Evolutionary conservation across 2,113 vertebrate species (phyloP), one percentile per base, ranked within the genome.

Genomic region (Tupaia chinensis): DNA sequence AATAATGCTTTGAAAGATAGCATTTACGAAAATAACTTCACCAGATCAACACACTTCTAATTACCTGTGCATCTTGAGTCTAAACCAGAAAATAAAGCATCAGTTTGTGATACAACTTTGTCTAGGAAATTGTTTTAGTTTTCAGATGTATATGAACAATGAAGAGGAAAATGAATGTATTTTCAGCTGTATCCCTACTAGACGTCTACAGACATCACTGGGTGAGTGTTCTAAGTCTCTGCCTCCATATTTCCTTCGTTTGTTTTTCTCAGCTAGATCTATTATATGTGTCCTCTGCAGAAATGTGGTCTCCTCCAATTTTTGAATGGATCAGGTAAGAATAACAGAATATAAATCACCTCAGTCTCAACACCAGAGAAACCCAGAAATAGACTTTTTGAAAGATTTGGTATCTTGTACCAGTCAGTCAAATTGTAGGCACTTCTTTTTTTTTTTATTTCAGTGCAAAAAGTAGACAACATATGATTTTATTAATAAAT

Each of bases 1-100:
- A 54, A 96, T 65, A 96, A 91, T 85, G 9, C 65, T 93, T 91
- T 97, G 15, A 94, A 97, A 91, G 91, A 27, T 0, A 91, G 17
- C 60, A 77, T 93, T 95, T 91, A 94, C 74, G 68, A 81, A 89
- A 89, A 19, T 89, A 91, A 70, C 27, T 95, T 70, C 9, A 89
- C 77, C 58, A 87, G 29, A 79, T 65, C 44, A 94, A 63, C 34
- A 22, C 6, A 86, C 68, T 80, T 93, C 11, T 60, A 92, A 87
- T 78, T 87, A 29, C 12, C 14, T 95, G 70, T 91, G 63, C 20
- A 92, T 72, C 20, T 91, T 91, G 93, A 93, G 32, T 72, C 25
- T 29, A 94, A 89, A 87, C 29, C 72, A 83, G 72, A 95, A 84
- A 34, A 77, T 80, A 74, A 95, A 81, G 15, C 1, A 16, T 85